Evolutionary conservation across 1,140 invertebrate genomes (phyloP).

Genomic region (Pogonomyrmex barbatus): DNA sequence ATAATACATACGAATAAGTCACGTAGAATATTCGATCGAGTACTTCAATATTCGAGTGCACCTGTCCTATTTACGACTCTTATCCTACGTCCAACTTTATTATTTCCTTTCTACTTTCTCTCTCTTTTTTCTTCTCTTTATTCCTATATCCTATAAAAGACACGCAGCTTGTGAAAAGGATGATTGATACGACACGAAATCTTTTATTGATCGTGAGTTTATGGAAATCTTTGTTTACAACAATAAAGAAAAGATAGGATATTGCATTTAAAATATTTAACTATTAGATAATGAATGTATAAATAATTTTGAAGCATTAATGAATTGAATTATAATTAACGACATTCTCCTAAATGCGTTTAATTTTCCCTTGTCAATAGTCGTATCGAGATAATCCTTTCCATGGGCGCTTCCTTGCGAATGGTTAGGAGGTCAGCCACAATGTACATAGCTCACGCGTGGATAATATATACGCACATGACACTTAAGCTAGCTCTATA

Average conservation of each 20-base stretch:
- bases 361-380: conserved; percentile 17
- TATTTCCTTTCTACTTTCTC: conserved; percentile 37
- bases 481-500: conserved; percentile 76
- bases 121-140: conserved; percentile 58
- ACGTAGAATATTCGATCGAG: conserved; percentile 23
- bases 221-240: conserved; percentile 1
- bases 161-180: conserved; percentile 40
- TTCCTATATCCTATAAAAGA: conserved; percentile 47
- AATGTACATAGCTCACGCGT: conserved; percentile 75
- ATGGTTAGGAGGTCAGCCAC: conserved; percentile 74
- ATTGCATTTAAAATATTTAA: neutral
- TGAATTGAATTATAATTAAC: neutral
- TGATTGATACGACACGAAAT: conserved; percentile 24
- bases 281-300: neutral
- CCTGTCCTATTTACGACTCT: conserved; percentile 40
- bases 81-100: conserved; percentile 30
- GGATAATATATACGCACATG: conserved; percentile 69
- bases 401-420: conserved; percentile 64
- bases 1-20: neutral
- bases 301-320: neutral
- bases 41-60: conserved; percentile 38
- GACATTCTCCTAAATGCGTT: neutral
- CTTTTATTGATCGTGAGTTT: neutral
- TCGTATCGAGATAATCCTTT: conserved; percentile 48
- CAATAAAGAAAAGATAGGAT: neutral